phyloP scores from a whole-genome alignment of 2,113 vertebrate species.

The Bufo bufo region DNA sequence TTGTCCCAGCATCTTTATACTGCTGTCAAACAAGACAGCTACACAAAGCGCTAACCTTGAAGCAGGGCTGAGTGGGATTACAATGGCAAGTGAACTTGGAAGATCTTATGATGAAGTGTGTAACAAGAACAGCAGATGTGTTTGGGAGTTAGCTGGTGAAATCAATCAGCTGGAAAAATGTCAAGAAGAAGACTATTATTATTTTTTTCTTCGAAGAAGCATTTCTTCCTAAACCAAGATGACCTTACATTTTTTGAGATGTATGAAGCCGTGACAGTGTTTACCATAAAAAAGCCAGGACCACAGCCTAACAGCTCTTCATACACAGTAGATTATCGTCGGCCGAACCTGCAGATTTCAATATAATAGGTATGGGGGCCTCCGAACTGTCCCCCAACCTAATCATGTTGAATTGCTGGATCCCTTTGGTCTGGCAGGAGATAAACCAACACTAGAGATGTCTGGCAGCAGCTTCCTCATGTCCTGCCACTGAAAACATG shows the following conservation, averaged over 20 bases:
- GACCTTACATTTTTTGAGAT: not conserved
- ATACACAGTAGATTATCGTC: no score
- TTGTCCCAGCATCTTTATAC: not conserved
- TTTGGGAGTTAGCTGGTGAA: conserved; percentile 7
- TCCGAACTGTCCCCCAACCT: no score
- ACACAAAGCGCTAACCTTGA: conserved; percentile 1
- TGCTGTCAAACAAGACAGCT: conserved; percentile 16
- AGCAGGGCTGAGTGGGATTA: not conserved
- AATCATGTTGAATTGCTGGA: no score
- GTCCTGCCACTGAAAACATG: no score
- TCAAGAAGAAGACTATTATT: not conserved
- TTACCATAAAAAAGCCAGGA: not conserved
- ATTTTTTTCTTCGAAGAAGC: not conserved
- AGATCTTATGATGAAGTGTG: conserved; percentile 18
- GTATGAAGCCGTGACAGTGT: not conserved
- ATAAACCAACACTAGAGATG: no score
- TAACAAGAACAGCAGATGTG: conserved; percentile 8
- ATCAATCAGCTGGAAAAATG: not conserved
- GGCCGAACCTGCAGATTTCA: no score
- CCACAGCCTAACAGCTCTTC: no score
- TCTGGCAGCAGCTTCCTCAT: no score
- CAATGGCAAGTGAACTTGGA: conserved; percentile 1
- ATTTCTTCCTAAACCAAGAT: not conserved
- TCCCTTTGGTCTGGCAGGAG: no score
- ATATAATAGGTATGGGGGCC: no score